Base-by-base conservation (phyloP, 2,888 invertebrate species). In the Lathronympha strigana region DNA sequence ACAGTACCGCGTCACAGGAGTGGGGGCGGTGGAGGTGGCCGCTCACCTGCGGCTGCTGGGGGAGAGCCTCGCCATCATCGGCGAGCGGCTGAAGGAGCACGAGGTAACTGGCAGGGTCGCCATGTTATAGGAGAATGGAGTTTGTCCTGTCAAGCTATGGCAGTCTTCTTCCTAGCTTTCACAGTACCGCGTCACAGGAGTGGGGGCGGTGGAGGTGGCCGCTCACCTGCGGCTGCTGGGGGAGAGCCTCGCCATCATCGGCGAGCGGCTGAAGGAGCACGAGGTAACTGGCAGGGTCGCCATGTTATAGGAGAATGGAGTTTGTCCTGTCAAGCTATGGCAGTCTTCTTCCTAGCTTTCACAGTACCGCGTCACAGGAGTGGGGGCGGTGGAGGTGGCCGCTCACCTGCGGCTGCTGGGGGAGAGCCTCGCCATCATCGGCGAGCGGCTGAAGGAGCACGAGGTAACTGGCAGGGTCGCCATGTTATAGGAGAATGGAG, bases 191-290 rank as follows among this genome's bases (percentile, higher is more conserved):
- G 94, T 94, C 23, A 93, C 94, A 8, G 95, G 95, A 8, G 96
- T 96, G 50, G 95, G 95, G 61, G 96, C 97, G 0, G 94, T 97
- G 0, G 98, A 98, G 84, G 96, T 97, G 19, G 98, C 98, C 0
- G 98, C 98, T 0, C 98, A 98, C 84, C 93, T 98, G 9, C 96
- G 98, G 60, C 92, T 98, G 63, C 92, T 99, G n/a, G 98, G 98
- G 0, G 98, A 98, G 86, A 98, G 98, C 77, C 93, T 99, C 17
- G 96, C 96, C 51, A 97, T 98, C 79, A 98, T 99, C 73, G 98
- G 99, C 0, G 97, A 97, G 83, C 90, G 98, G 40, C 93, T 98
- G 4, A 98, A 97, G 83, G 98, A 98, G 77, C 98, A 98, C 77
- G 97, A 98, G 93, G 96, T 96, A 82, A 50, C 17, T 1, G 4